phyloP scores from a whole-genome alignment of 1,140 invertebrate species.

The Camponotus pennsylvanicus region DNA sequence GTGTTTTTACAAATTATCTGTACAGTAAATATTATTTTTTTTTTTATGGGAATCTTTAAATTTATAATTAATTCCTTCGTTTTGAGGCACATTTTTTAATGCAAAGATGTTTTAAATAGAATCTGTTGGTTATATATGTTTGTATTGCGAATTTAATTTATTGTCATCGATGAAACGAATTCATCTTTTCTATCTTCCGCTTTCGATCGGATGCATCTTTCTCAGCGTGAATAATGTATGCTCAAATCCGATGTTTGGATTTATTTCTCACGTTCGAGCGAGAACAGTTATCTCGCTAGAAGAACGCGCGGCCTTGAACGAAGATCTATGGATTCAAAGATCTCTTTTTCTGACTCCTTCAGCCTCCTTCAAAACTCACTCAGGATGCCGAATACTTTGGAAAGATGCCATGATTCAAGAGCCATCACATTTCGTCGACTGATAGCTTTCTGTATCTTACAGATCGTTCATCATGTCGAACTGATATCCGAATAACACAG shows the following conservation, averaged over 20 bases:
- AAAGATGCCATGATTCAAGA: constrained; percentile 53
- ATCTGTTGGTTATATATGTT: neutral
- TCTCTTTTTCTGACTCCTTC: constrained; percentile 11
- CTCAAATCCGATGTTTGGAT: constrained; percentile 45
- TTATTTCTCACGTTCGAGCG: constrained; percentile 35
- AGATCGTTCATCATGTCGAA: constrained; percentile 34
- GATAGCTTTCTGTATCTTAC: constrained; percentile 43
- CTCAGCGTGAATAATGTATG: constrained; percentile 48
- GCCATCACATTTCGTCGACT: constrained; percentile 29
- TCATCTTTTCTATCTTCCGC: constrained; percentile 18
- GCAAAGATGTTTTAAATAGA: neutral
- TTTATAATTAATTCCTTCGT: neutral
- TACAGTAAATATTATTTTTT: neutral
- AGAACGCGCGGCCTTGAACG: constrained; percentile 13
- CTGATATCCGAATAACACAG: constrained; percentile 26
- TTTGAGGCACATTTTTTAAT: no score
- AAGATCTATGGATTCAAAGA: constrained; percentile 21
- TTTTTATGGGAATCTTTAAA: neutral
- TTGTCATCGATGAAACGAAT: neutral
- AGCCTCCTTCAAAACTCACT: constrained; percentile 37
- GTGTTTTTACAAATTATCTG: neutral
- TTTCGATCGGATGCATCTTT: constrained; percentile 5
- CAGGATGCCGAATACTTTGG: constrained; percentile 38
- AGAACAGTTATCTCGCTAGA: neutral
- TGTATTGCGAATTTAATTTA: constrained; percentile 34